Conservation (phyloP, 2,113 vertebrate species). For the Corapipo altera region DNA sequence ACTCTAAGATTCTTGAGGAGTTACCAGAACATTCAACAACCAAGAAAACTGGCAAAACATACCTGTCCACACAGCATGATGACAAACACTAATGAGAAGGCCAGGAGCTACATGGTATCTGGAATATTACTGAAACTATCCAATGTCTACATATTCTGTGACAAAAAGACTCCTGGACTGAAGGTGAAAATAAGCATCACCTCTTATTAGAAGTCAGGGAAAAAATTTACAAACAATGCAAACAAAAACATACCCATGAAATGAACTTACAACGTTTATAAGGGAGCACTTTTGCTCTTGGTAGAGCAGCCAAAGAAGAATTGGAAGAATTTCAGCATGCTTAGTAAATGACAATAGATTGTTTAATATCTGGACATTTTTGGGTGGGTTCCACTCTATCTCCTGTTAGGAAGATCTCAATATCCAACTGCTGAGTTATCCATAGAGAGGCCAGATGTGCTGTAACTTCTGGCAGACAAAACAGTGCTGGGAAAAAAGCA, state of each 20-base stretch:
- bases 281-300: neutral
- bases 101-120: neutral
- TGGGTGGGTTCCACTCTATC: neutral
- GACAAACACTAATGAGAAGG: neutral
- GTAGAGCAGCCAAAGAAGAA: neutral
- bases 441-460: neutral
- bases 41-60: neutral
- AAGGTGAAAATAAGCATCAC: neutral
- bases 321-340: neutral
- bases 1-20: neutral
- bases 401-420: neutral
- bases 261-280: neutral
- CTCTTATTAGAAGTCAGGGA: neutral
- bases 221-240: neutral
- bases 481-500: neutral
- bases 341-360: neutral
- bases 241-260: neutral
- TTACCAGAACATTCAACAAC: neutral
- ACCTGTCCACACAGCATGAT: neutral
- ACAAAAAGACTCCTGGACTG: neutral
- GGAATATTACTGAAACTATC: neutral
- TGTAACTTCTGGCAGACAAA: neutral
- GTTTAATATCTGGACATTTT: neutral
- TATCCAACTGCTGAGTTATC: neutral
- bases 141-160: no score